Percentiles rank a stretch among this genome's conserved stretches.
These are phyloP conservation scores for Trypoxylus dichotomus DNA, from an alignment of 1,140 invertebrate genomes.

Conservation along the genomic window DNA sequence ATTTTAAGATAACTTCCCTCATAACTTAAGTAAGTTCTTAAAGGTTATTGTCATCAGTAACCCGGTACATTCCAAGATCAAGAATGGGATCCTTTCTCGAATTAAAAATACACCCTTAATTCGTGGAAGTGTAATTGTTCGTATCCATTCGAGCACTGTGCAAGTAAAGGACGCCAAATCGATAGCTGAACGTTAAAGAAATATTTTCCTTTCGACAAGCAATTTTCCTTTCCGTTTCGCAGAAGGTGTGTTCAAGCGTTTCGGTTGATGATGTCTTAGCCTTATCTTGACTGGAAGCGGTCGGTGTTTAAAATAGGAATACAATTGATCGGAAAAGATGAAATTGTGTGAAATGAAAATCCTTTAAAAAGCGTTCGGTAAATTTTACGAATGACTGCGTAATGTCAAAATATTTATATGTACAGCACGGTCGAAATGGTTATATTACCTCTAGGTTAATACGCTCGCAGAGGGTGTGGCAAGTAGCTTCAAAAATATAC, in stretches of 20 bases:
- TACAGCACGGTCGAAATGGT: no score
- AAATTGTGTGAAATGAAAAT: no score
- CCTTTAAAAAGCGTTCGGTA: no score
- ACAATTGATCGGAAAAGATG: not conserved
- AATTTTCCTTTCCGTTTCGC: not conserved
- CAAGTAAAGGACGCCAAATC: not conserved
- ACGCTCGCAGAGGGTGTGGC: no score
- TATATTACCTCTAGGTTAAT: no score
- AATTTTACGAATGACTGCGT: no score
- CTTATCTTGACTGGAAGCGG: not conserved
- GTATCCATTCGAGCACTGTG: not conserved
- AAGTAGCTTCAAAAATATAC: no score
- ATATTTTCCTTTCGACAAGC: not conserved
- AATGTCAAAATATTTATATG: no score
- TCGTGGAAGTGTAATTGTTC: not conserved
- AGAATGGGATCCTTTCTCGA: not conserved
- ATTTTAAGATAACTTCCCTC: no score
- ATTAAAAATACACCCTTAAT: not conserved
- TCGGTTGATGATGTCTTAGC: not conserved
- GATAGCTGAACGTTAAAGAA: not conserved
- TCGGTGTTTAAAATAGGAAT: not conserved
- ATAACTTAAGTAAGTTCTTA: no score
- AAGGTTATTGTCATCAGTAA: not conserved
- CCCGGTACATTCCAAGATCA: not conserved
- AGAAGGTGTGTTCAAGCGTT: not conserved